Conservation (phyloP, 2,113 vertebrate species). For the Lepisosteus osseus region DNA sequence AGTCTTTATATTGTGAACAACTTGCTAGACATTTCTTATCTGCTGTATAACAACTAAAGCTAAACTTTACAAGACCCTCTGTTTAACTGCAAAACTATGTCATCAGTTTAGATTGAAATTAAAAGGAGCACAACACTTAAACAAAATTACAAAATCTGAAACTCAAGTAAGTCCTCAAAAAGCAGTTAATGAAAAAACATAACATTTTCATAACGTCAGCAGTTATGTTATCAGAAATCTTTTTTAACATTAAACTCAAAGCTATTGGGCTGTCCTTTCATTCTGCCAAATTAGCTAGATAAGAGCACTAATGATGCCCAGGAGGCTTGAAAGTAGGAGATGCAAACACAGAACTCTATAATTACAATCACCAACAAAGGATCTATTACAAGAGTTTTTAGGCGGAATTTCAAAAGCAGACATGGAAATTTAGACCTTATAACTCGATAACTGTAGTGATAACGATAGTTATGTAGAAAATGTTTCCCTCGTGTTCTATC, state of each 20-base stretch:
- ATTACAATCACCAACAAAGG: constrained; percentile 54
- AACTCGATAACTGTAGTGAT: constrained; percentile 27
- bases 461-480: constrained; percentile 5
- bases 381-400: constrained; percentile 49
- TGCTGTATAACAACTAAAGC: too few species aligned
- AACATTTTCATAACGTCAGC: neutral
- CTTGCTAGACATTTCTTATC: too few species aligned
- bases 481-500: too few species aligned
- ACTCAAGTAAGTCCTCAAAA: neutral
- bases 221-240: neutral
- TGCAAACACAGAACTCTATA: constrained; percentile 47
- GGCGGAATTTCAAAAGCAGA: constrained; percentile 43
- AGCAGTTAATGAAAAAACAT: neutral
- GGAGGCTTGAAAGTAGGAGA: constrained; percentile 53
- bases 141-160: too few species aligned
- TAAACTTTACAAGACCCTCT: too few species aligned
- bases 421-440: constrained; percentile 39
- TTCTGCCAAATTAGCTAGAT: constrained; percentile 52
- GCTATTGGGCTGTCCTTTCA: neutral
- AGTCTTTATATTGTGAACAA: too few species aligned
- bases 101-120: too few species aligned
- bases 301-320: constrained; percentile 51
- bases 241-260: constrained; percentile 23
- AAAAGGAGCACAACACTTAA: too few species aligned
- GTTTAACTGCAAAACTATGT: too few species aligned